Base-by-base conservation (phyloP, 2,888 invertebrate species). In the Aricia artaxerxes region DNA sequence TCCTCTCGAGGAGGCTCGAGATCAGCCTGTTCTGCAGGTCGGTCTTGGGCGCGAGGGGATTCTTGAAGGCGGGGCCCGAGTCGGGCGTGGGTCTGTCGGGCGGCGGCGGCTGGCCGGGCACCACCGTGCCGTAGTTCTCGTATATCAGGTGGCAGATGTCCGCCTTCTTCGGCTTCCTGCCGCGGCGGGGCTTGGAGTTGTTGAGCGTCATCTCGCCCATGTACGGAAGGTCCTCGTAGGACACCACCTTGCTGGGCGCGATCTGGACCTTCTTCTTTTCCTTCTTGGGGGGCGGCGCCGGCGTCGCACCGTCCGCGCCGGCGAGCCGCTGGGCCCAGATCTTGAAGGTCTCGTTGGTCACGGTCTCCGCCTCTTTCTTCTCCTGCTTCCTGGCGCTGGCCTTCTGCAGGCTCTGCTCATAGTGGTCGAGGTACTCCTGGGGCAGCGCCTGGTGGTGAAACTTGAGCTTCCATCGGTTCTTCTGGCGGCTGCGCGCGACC, bases 171-270 rank as follows among this genome's bases (percentile, higher is more conserved):
- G 98, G 98, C 86, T 98, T 98, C 31, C 98, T 95, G 0, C 98
- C 98, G 81, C 98, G 95, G 61, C 98, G 92, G 0, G 98, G 98
- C 84, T 98, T 97, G 16, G 97, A 97, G 89, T 98, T 97, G 87
- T 98, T 98, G 79, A 98, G 90, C 0, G 98, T 98, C 95, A 98
- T 98, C 88, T 98, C 98, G 0, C 98, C 98, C 98, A 98, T 98
- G 90, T 98, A 98, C 0, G 98, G 98, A 75, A 98, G 91, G 86
- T 98, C 98, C 73, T 97, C 96, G 87, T 97, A 98, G 73, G 97
- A 97, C 83, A 97, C 95, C 44, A 96, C 95, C 81, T 92, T 89
- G 85, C 91, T 90, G 81, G 94, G 85, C 79, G 92, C 88, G 81
- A 93, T 91, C n/a, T 92, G 91, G 64, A 82, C 86, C 83, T 88